phyloP scores from a whole-genome alignment of 2,113 vertebrate genomes.

The Thryonomys swinderianus region DNA sequence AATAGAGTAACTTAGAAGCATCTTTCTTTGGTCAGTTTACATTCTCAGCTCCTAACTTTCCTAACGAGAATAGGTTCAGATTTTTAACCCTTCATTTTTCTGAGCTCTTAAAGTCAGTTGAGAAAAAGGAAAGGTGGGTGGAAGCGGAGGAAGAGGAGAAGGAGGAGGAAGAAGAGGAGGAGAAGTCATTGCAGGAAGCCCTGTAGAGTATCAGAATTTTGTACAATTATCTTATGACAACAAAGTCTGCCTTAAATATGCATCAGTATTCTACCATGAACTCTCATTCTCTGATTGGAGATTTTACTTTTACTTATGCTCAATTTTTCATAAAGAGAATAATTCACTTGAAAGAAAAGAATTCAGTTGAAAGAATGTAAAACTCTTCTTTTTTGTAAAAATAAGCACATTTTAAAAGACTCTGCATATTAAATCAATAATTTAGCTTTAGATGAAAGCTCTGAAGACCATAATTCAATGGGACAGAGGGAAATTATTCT shows the following conservation, averaged over 20 bases:
- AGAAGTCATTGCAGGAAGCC: not conserved
- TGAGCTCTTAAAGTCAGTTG: not conserved
- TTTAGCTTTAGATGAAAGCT: slow-evolving; percentile 40
- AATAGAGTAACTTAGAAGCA: not conserved
- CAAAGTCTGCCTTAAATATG: not conserved
- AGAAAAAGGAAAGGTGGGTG: accelerated
- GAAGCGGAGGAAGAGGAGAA: not conserved
- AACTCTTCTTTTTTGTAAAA: not conserved
- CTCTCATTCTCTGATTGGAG: not conserved
- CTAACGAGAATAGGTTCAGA: not conserved
- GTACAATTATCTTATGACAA: not conserved
- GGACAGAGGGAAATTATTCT: slow-evolving; percentile 23
- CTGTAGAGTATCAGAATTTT: not conserved
- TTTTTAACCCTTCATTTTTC: not conserved
- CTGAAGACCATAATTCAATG: slow-evolving; percentile 61
- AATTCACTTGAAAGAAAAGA: slow-evolving; percentile 35
- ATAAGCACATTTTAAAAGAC: slow-evolving; percentile 6
- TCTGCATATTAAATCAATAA: slow-evolving; percentile 34
- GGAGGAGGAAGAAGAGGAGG: not conserved
- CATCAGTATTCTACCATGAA: not conserved
- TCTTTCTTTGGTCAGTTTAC: slow-evolving; percentile 8
- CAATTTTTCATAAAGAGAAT: slow-evolving; percentile 33
- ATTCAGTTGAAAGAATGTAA: too few species aligned
- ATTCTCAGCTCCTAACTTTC: slow-evolving; percentile 1
- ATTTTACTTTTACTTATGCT: slow-evolving; percentile 20